Evolutionary conservation across 2,797 vertebrate genomes (phyloP), one percentile per base, ranked within the genome.

Genomic region (Sitta carolinensis): DNA sequence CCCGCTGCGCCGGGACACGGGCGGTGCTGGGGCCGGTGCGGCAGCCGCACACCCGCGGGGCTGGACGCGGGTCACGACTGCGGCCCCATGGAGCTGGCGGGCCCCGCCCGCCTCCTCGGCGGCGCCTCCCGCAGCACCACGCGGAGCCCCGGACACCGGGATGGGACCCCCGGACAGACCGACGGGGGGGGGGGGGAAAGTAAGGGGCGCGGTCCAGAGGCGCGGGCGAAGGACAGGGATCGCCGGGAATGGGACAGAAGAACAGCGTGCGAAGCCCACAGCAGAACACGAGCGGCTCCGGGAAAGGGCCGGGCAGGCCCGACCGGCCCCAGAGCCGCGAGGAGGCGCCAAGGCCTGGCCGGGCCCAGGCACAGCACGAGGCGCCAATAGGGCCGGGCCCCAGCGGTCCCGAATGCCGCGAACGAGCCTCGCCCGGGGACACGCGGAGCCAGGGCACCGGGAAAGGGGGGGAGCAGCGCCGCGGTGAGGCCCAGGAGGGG

Each of bases 11-110:
- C 6, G 8, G 26, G 34, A 7, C 19, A 8, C 13, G 7, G 54
- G 7, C 25, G 38, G 83, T 7, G 64, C 67, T 4, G 43, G 51
- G 52, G 14, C 54, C 22, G 32, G 59, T 1, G 18, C 1, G 26
- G 34, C 18, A 43, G 20, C 54, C 29, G 8, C 42, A 8, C 12
- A 26, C 18, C 29, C 3, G 8, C 42, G 5, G 10, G 2, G 8
- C 0, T 0, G 20, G 10, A 11, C 14, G 47, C 2, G 13, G 45
- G n/a, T 11, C 23, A 14, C 1, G 22, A 26, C 54, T 7, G 30
- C 25, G 5, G 48, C 13, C 27, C 30, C 27, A 7, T 3, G 5
- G 5, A 75, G 5, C 13, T 15, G 32, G 50, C 38, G 16, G 7
- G 18, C 21, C 18, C 16, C 34, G 5, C 5, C 22, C 17, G 9